These are phyloP conservation scores for Merodon equestris DNA, from an alignment of 2,888 invertebrate genomes.

Conservation along the genomic window DNA sequence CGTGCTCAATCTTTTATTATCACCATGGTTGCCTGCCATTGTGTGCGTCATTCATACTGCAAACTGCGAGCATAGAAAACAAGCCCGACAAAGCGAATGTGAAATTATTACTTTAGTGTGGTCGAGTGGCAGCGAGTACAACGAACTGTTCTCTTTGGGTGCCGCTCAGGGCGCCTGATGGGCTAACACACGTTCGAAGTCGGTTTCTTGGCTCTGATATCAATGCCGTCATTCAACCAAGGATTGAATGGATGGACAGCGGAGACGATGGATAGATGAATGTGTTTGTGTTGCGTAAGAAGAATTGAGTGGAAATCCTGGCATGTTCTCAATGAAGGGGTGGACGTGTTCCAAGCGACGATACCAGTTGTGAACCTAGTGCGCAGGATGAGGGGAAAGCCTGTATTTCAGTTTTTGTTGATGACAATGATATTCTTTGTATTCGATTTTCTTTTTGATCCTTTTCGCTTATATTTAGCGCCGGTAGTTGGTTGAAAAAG, in stretches of 20 bases:
- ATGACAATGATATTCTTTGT: constrained; percentile 31
- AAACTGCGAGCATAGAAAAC: background rate
- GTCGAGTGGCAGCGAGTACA: constrained; percentile 37
- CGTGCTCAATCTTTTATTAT: constrained; percentile 19
- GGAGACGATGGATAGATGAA: background rate
- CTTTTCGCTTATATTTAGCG: background rate
- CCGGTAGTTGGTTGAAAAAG: constrained; percentile 14
- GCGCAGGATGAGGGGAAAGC: constrained; percentile 41
- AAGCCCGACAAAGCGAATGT: constrained; percentile 42
- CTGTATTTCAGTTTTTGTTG: constrained; percentile 20
- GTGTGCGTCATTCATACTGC: background rate
- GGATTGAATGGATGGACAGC: background rate
- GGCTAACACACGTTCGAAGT: background rate
- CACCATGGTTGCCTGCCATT: background rate
- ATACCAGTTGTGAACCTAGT: constrained; percentile 37
- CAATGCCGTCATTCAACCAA: background rate
- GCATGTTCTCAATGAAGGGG: constrained; percentile 29
- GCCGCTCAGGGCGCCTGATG: constrained; percentile 31
- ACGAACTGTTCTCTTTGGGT: constrained; percentile 50
- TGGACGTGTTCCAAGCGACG: background rate
- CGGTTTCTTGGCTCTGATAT: constrained; percentile 17
- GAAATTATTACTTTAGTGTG: constrained; percentile 38
- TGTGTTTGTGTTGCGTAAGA: constrained; percentile 8
- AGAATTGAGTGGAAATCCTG: constrained; percentile 51
- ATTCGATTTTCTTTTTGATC: background rate